These are phyloP conservation scores for Tyria jacobaeae DNA, from an alignment of 2,888 invertebrate genomes.

Conservation along the genomic window DNA sequence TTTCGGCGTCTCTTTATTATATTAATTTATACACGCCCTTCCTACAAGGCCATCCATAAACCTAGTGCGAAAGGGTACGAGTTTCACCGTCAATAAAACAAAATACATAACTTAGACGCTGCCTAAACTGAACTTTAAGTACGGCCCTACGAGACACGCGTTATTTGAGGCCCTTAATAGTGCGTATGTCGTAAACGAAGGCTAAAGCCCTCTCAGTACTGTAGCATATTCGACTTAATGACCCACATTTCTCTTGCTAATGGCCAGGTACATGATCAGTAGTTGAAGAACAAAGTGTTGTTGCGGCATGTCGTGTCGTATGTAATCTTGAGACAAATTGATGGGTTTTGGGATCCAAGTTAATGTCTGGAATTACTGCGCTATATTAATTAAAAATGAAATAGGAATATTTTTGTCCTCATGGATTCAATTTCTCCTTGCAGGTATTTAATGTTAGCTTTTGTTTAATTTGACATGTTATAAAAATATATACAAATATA, in stretches of 20 bases:
- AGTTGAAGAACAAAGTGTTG: slow-evolving; percentile 5
- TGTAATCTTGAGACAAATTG: slow-evolving; percentile 8
- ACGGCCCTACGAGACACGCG: slow-evolving; percentile 3
- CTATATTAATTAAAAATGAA: background rate
- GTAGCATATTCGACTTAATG: slow-evolving; percentile 11
- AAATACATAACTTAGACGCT: slow-evolving; percentile 7
- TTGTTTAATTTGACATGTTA: no score
- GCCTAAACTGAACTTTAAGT: slow-evolving; percentile 12
- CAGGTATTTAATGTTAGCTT: no score
- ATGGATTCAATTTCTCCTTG: no score
- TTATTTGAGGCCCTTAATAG: slow-evolving; percentile 10
- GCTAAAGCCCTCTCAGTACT: background rate
- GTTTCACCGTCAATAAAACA: slow-evolving; percentile 13
- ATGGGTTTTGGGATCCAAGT: slow-evolving; percentile 6
- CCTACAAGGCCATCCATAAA: background rate
- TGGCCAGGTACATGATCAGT: slow-evolving; percentile 13
- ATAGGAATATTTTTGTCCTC: no score
- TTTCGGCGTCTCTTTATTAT: background rate
- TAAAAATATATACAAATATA: no score
- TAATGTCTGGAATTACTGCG: background rate
- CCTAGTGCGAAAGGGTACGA: slow-evolving; percentile 1
- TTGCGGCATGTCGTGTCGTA: slow-evolving; percentile 3
- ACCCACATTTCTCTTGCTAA: slow-evolving; percentile 13
- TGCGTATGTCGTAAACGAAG: slow-evolving; percentile 15
- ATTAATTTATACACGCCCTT: background rate